A percentile compares a stretch with the other conserved stretches of the same genome.
Conservation (phyloP, 1,140 invertebrate species). For the Drosophila kurseongensis region DNA sequence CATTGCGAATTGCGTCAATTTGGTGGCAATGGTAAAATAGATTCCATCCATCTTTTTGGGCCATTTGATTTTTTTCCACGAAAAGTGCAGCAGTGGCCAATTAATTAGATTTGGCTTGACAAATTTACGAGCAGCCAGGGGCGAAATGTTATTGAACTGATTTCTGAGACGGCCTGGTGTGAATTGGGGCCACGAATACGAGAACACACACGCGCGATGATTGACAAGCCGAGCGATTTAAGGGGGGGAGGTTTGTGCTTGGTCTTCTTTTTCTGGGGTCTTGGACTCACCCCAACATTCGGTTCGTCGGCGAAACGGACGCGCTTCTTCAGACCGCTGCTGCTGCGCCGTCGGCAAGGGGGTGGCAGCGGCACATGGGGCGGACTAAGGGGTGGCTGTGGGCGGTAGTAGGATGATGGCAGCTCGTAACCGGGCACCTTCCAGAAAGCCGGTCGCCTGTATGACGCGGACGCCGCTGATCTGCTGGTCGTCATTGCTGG, state of each 20-base stretch:
- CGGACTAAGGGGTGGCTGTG: background rate
- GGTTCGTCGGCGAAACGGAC: slow-evolving; percentile 76
- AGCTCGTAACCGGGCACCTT: slow-evolving; percentile 85
- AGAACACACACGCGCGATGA: slow-evolving; percentile 35
- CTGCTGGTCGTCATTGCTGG: slow-evolving; percentile 79
- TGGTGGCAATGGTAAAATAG: slow-evolving; percentile 21
- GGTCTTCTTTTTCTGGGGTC: slow-evolving; percentile 10
- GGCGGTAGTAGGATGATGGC: slow-evolving; percentile 40
- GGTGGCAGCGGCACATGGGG: slow-evolving; percentile 5
- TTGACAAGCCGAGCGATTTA: slow-evolving; percentile 60
- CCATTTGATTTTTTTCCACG: slow-evolving; percentile 23
- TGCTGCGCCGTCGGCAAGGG: slow-evolving; percentile 57
- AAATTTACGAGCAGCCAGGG: slow-evolving; percentile 73
- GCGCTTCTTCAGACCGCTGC: slow-evolving; percentile 76
- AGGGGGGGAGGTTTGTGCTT: slow-evolving; percentile 8
- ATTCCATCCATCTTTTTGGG: slow-evolving; percentile 35
- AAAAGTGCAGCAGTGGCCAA: slow-evolving; percentile 72
- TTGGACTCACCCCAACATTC: slow-evolving; percentile 61
- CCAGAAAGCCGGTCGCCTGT: slow-evolving; percentile 88
- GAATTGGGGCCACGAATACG: slow-evolving; percentile 62
- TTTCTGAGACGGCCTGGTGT: slow-evolving; percentile 53
- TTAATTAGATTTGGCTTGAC: slow-evolving; percentile 73
- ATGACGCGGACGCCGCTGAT: slow-evolving; percentile 77
- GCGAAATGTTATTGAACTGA: slow-evolving; percentile 79
- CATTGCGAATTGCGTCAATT: slow-evolving; percentile 50